These are phyloP conservation scores for Neolamprologus kungweensis DNA, from an alignment of 2,113 vertebrate genomes.

Conservation along the genomic window DNA sequence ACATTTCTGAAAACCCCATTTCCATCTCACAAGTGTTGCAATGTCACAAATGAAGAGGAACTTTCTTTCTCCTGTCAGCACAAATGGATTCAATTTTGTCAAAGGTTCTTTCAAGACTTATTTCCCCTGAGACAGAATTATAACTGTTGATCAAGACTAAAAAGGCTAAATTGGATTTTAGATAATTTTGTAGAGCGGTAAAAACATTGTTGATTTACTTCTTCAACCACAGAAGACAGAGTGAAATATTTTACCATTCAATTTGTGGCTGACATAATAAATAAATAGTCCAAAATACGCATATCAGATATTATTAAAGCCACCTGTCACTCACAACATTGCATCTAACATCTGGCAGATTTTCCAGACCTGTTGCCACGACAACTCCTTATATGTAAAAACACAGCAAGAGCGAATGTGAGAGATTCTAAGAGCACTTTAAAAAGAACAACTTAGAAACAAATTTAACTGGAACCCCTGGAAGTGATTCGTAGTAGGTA, in stretches of 20 bases:
- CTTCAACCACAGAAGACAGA: neutral
- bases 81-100: neutral
- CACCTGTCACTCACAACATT: neutral
- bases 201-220: neutral
- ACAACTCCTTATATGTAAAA: neutral
- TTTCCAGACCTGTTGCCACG: constrained; percentile 7
- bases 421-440: neutral
- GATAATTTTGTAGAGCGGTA: neutral
- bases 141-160: neutral
- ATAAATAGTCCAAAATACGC: neutral
- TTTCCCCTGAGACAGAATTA: neutral
- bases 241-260: neutral
- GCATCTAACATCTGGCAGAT: neutral
- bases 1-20: neutral
- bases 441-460: neutral
- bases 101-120: neutral
- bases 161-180: neutral
- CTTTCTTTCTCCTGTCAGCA: neutral
- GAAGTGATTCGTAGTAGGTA: neutral
- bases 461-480: neutral
- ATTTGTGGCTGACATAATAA: neutral
- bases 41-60: neutral
- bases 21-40: neutral
- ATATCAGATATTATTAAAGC: neutral
- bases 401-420: neutral